Base-by-base conservation (phyloP, 2,797 vertebrate genomes). In the Schizopygopsis pylzovi region DNA sequence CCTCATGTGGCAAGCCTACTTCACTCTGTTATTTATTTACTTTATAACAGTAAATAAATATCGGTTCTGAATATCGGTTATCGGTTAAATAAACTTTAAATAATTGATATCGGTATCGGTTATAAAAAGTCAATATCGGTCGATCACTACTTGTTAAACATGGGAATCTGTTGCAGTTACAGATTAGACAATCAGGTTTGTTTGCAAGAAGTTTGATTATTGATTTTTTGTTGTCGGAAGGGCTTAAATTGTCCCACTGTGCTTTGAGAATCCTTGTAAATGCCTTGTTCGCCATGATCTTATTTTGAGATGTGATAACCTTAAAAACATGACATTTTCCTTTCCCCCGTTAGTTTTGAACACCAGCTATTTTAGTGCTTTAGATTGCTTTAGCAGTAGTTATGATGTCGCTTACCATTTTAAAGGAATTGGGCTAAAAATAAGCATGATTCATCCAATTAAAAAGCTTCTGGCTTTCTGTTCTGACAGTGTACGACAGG, bases 391-490 rank as follows among this genome's bases (percentile, higher is more conserved):
- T 47, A 79, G 71, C 65, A 39, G 41, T 47, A 54, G 47, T 78
- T 78, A 45, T 79, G 15, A 68, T 70, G 54, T 70, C 49, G 6
- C 59, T 41, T 61, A 79, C 28, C 63, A 52, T 87, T 54, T 63
- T 72, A 89, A 89, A 90, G 81, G 59, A 80, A 85, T 65, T 71
- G 49, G 47, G 86, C 88, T 81, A 37, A 79, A 88, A 90, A 90
- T 41, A 79, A 90, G 88, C 81, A 49, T 54, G 87, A 91, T 86
- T 25, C 84, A 88, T 92, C 89, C 87, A 91, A 92, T 94, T 89
- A 92, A 87, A 92, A 90, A 91, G 87, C 89, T 92, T 93, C 88
- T 79, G 82, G 86, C 89, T 86, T 85, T 88, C 92, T 91, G 90
- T 92, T 94, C 88, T 92, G 92, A 92, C 86, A 89, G 86, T 2